Percentiles rank a stretch among this genome's conserved stretches.
phyloP scores from a whole-genome alignment of 2,113 vertebrate genomes.

The Oxyura jamaicensis region DNA sequence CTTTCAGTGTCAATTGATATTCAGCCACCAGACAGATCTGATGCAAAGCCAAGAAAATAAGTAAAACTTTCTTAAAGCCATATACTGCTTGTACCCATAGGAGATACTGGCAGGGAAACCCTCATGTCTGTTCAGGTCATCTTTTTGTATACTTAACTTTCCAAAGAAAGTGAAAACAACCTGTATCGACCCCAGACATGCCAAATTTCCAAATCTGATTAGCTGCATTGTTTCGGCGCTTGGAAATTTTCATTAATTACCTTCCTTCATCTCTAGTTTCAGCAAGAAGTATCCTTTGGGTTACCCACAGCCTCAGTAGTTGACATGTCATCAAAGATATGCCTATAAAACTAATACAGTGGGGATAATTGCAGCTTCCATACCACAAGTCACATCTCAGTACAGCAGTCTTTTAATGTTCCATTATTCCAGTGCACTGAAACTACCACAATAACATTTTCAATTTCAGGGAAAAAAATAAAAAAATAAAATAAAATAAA shows the following conservation, averaged over 20 bases:
- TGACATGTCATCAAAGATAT: not conserved
- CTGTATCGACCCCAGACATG: not conserved
- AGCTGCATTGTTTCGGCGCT: not conserved
- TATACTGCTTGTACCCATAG: not conserved
- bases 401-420: not conserved
- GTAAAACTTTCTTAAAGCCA: not conserved
- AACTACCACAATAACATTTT: not conserved
- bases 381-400: not conserved
- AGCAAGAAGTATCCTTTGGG: not conserved
- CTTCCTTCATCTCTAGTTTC: not conserved
- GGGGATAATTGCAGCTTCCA: not conserved
- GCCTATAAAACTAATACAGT: not conserved
- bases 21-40: not conserved
- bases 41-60: not conserved
- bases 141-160: not conserved
- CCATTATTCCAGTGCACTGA: not conserved
- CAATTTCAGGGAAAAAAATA: not conserved
- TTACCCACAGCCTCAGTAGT: not conserved
- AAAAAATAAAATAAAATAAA: not conserved
- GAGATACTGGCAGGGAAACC: not conserved
- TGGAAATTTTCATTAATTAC: conserved; percentile 29
- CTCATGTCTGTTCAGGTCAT: not conserved
- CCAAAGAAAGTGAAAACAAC: not conserved
- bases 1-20: not conserved
- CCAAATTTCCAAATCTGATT: conserved; percentile 20